Evolutionary conservation across 2,888 invertebrate species (phyloP).

Genomic region (Chloromyia formosa): DNA sequence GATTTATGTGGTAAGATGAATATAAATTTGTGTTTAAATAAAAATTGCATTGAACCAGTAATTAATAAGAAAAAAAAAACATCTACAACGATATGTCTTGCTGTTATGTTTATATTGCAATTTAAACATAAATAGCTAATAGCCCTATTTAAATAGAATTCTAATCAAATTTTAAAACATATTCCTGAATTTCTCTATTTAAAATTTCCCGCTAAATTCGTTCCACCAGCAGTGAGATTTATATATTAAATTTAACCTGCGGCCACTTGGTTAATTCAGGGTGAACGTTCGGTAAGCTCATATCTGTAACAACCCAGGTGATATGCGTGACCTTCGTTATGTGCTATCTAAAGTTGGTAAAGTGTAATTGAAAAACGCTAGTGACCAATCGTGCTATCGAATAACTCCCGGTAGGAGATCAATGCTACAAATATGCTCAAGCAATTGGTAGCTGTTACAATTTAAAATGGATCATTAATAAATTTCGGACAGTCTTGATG

Average conservation of each 20-base stretch:
- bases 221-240: neutral
- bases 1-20: no score
- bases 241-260: neutral
- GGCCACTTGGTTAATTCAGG: neutral
- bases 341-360: slow-evolving; percentile 17
- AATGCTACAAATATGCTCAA: neutral
- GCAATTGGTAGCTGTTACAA: slow-evolving; percentile 37
- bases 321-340: slow-evolving; percentile 24
- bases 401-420: slow-evolving; percentile 19
- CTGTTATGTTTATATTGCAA: no score
- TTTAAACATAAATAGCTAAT: no score
- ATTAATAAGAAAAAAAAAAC: no score
- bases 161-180: neutral
- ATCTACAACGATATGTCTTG: no score
- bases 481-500: neutral
- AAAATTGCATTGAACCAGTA: no score
- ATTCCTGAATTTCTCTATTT: slow-evolving; percentile 15
- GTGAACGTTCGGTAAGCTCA: neutral
- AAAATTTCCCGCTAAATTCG: slow-evolving; percentile 12
- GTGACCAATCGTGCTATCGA: slow-evolving; percentile 31
- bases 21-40: no score
- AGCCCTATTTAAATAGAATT: no score
- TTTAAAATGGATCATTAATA: slow-evolving; percentile 38
- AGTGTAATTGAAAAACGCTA: slow-evolving; percentile 26
- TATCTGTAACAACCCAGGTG: slow-evolving; percentile 14